phyloP scores from a whole-genome alignment of 2,797 vertebrate species.

The Phalloptychus januarius region DNA sequence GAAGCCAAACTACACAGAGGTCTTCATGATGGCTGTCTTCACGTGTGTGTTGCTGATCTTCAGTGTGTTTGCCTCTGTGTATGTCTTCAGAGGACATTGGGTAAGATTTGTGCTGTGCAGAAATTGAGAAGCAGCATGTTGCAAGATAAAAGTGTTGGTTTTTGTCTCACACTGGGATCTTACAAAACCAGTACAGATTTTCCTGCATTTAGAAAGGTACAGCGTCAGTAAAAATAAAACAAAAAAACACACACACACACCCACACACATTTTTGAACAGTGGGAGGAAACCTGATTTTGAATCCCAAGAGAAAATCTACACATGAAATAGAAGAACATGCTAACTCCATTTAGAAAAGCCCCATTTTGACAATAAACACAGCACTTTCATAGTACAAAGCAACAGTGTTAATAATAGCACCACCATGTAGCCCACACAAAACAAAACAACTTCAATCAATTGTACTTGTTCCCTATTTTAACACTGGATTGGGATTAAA shows the following conservation, averaged over 20 bases:
- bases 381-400: neutral
- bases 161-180: neutral
- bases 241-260: neutral
- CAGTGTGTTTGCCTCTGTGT: slow-evolving; percentile 67
- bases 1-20: neutral
- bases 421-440: neutral
- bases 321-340: neutral
- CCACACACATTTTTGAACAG: too few relatives aligned
- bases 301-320: neutral
- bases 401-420: neutral
- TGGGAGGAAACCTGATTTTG: neutral
- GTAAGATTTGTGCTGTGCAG: slow-evolving; percentile 55
- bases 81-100: slow-evolving; percentile 72
- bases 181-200: neutral
- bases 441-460: neutral
- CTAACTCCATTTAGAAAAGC: neutral
- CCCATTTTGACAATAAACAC: neutral
- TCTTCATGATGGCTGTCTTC: slow-evolving; percentile 30
- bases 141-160: neutral
- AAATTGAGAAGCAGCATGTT: slow-evolving; percentile 26
- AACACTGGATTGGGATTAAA: neutral
- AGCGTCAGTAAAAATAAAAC: neutral
- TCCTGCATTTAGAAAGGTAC: neutral
- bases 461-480: neutral
- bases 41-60: slow-evolving; percentile 67